phyloP scores from a whole-genome alignment of 2,797 vertebrate species.

The Carcharodon carcharias region DNA sequence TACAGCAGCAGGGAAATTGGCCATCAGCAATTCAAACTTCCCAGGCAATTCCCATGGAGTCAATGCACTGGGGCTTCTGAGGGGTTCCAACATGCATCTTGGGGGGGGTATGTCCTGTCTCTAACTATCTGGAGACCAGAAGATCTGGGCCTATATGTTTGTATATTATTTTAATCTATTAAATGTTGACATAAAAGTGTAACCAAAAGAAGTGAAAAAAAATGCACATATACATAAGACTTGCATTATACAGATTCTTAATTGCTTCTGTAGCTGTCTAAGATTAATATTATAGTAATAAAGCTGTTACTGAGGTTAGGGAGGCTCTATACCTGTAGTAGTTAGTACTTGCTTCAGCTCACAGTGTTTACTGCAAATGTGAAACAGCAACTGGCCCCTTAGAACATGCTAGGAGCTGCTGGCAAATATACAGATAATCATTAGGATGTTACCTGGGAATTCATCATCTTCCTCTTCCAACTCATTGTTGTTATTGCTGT shows the following conservation, averaged over 20 bases:
- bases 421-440: neutral
- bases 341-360: neutral
- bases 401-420: neutral
- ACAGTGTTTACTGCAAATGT: neutral
- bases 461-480: conserved; percentile 4
- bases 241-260: neutral
- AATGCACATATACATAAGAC: neutral
- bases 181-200: too few relatives aligned
- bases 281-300: neutral
- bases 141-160: too few relatives aligned
- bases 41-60: too few relatives aligned
- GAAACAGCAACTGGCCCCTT: neutral
- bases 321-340: neutral
- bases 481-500: neutral
- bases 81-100: too few relatives aligned
- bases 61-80: too few relatives aligned
- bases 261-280: neutral
- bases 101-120: too few relatives aligned
- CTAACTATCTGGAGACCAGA: too few relatives aligned
- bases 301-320: neutral
- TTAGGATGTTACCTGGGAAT: conserved; percentile 28
- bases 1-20: too few relatives aligned
- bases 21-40: too few relatives aligned
- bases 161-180: too few relatives aligned
- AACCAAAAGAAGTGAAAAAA: too few relatives aligned